Evolutionary conservation across 2,113 vertebrate species (phyloP), one percentile per base, ranked within the genome.

Genomic region (mouse (Mus musculus)): DNA sequence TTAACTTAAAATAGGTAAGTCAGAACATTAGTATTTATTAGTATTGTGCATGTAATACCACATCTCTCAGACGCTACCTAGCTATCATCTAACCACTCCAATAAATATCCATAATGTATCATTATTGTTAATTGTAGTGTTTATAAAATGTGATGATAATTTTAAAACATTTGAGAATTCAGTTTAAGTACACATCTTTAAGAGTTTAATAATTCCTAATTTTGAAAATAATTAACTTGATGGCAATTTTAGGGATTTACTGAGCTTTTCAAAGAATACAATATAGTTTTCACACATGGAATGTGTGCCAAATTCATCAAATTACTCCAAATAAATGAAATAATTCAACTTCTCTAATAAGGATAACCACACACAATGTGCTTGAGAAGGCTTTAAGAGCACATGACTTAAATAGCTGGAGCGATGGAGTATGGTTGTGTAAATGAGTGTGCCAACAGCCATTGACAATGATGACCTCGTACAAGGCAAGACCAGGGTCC

Each of bases 131-230:
- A 7, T 69, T 88, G 56, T 17, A 80, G 49, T 75, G 6, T 88
- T 49, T 88, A 85, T 94, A 59, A 88, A 88, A 77, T 67, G 14
- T 20, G 24, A n/a, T 75, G 30, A 90, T 10, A 94, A 73, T n/a
- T 78, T 67, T 39, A 69, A 69, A 92, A n/a, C 6, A 73, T n/a
- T 69, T 80, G 56, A 52, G 26, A 88, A 73, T 76, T 39, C 52
- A 86, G 20, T 59, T 91, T 36, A 73, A 65, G 6, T 75, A 33
- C 13, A 82, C 87, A 28, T 87, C 1, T 19, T 86, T 36, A 72
- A 22, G 33, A 52, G 24, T 72, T 77, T 82, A 54, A 54, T 46
- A n/a, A 59, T 30, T 65, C 84, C 46, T 86, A 69, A 80, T 89
- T 81, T 75, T 33, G 33, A 86, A 73, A 67, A 90, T 63, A 72